Base-by-base conservation (phyloP, 1,140 invertebrate species). In the Pollicipes pollicipes region DNA sequence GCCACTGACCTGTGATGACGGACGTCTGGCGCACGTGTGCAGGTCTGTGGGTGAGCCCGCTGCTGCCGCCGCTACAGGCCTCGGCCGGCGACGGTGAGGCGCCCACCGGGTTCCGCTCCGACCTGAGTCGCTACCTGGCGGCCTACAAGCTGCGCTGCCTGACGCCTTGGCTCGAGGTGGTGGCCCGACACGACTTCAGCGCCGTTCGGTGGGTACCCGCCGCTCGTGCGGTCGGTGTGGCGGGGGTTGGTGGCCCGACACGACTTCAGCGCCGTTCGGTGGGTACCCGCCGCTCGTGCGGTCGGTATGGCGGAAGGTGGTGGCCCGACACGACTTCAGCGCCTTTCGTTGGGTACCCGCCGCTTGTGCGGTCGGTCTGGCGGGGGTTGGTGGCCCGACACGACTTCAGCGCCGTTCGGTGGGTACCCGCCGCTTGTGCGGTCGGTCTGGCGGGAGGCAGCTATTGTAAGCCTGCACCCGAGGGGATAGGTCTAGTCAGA, bases 41-140 rank as follows among this genome's bases (percentile, higher is more conserved):
- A 75, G 88, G 87, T 0, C 80, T 92, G 66, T 97, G 94, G 94
- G 84, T 97, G 16, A 93, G 91, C 78, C 91, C 91, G 0, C 78
- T 84, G 29, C 88, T 93, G 77, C 86, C 88, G 0, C 79, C 78
- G 30, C 75, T 92, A 17, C 69, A 37, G 31, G 80, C 78, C 4
- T 83, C 85, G 75, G 79, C 83, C 0, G 80, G 76, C 32, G 83
- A 84, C 24, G 91, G 91, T 3, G 91, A 95, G 74, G 93, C 91
- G 37, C 80, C 82, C 0, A 97, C 94, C 0, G 81, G 84, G 68
- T 98, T 97, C 78, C 93, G 94, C 80, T 81, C 81, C n/a, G 87
- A 90, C 78, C 80, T 98, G 0, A 77, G 93, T n/a, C 81, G 85
- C 3, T 98, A 97, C 79, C 77, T 97, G 3, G 78, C 81, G 30